Percentiles rank a stretch among this genome's conserved stretches.
phyloP scores from a whole-genome alignment of 2,888 invertebrate genomes.

The Ramazzottius varieornatus region DNA sequence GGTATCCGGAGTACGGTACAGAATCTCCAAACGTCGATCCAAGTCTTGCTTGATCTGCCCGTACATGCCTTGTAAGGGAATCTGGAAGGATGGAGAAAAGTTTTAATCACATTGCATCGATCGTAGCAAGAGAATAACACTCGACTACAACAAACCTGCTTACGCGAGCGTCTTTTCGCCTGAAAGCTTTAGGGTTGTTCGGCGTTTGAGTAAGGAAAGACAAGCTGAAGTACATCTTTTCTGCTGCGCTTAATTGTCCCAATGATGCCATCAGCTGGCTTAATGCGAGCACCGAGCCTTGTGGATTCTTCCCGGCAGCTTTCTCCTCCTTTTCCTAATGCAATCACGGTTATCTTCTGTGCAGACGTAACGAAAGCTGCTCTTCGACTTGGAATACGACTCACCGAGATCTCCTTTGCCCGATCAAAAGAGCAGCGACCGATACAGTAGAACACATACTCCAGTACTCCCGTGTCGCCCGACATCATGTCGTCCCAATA shows the following conservation, averaged over 20 bases:
- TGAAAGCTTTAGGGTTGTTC: background rate
- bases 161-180: background rate
- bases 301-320: background rate
- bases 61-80: background rate
- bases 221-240: background rate
- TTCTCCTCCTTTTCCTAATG: background rate
- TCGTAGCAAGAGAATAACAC: background rate
- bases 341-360: background rate
- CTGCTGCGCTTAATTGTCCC: background rate
- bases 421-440: background rate
- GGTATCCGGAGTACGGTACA: background rate
- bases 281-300: background rate
- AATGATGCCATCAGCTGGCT: background rate
- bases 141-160: background rate
- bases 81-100: background rate
- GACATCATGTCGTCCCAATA: no score
- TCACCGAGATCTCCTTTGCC: background rate
- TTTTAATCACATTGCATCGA: background rate
- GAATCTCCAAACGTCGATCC: background rate
- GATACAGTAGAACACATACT: background rate
- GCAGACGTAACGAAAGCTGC: no score
- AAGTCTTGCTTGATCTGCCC: slow-evolving; percentile 1
- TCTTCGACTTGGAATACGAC: no score
- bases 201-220: background rate
- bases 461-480: background rate